Percentiles rank a stretch among this genome's conserved stretches.
Conservation (phyloP, 2,888 invertebrate species). For the Sarcophaga rosellei region DNA sequence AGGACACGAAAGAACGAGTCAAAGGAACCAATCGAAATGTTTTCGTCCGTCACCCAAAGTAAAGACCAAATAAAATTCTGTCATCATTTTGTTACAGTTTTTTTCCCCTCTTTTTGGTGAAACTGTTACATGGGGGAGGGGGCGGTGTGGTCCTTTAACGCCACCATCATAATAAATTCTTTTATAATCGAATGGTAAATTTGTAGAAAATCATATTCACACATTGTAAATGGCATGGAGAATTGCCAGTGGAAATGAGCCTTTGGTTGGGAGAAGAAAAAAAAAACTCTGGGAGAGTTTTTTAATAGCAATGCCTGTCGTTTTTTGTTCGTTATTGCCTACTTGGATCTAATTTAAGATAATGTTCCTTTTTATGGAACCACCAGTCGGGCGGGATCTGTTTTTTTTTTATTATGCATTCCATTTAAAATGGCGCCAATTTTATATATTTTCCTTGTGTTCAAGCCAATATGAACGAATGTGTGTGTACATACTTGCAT, state of each 20-base stretch:
- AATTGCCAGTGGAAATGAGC: neutral
- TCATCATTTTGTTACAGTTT: neutral
- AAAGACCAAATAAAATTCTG: slow-evolving; percentile 32
- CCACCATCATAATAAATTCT: slow-evolving; percentile 48
- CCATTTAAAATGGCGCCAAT: slow-evolving; percentile 51
- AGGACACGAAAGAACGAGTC: neutral
- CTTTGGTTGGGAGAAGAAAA: neutral
- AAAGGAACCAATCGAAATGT: slow-evolving; percentile 34
- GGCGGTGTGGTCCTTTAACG: neutral
- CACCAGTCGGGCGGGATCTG: slow-evolving; percentile 34
- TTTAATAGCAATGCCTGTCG: slow-evolving; percentile 21
- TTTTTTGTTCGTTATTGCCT: neutral
- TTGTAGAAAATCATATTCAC: slow-evolving; percentile 48
- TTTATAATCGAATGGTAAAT: slow-evolving; percentile 58
- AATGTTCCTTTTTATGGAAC: slow-evolving; percentile 44
- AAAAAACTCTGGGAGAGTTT: neutral
- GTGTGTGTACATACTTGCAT: no score
- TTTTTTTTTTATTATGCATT: slow-evolving; percentile 11
- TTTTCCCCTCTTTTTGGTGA: neutral
- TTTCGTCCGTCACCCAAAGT: slow-evolving; percentile 40
- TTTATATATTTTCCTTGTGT: neutral
- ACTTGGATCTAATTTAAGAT: slow-evolving; percentile 28
- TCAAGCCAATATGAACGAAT: neutral
- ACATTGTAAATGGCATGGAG: neutral
- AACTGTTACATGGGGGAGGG: neutral